Evolutionary conservation across 1,140 invertebrate genomes (phyloP).

Genomic region (Lethrus apterus): DNA sequence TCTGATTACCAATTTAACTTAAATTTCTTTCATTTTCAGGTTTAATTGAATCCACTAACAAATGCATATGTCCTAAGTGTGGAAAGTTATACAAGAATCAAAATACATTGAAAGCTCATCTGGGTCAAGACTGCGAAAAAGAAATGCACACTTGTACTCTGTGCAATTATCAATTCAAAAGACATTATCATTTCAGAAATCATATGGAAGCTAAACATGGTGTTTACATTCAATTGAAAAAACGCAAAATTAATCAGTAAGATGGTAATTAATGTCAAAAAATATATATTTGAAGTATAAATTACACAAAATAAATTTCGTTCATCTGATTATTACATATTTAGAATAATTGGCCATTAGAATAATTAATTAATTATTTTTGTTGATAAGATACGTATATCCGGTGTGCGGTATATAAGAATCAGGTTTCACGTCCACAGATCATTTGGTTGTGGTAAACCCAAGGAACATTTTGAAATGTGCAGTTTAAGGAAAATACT

Average conservation of each 20-base stretch:
- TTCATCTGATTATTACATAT: too few species aligned
- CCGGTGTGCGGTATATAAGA: constrained; percentile 25
- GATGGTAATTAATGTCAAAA: not conserved
- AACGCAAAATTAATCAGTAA: not conserved
- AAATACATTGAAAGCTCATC: constrained; percentile 22
- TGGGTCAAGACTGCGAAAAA: constrained; percentile 22
- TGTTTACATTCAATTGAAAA: too few species aligned
- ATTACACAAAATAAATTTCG: too few species aligned
- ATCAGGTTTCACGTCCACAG: constrained; percentile 44
- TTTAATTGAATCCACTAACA: too few species aligned
- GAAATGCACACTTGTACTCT: not conserved
- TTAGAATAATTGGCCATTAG: too few species aligned
- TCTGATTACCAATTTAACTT: too few species aligned
- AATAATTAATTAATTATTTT: constrained; percentile 2
- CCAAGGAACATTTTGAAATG: constrained; percentile 44
- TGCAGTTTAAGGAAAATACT: constrained; percentile 27
- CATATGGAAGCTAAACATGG: constrained; percentile 1
- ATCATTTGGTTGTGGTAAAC: constrained; percentile 45
- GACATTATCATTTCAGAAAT: constrained; percentile 2
- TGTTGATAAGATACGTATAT: constrained; percentile 12
- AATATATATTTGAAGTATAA: not conserved
- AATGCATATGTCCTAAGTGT: constrained; percentile 21
- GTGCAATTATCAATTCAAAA: not conserved
- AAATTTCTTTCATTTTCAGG: too few species aligned
- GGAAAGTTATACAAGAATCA: constrained; percentile 25